Percentiles rank a stretch among this genome's conserved stretches.
Evolutionary conservation across 2,797 vertebrate species (phyloP).

Genomic region (Cynodonichthys magdalenae): DNA sequence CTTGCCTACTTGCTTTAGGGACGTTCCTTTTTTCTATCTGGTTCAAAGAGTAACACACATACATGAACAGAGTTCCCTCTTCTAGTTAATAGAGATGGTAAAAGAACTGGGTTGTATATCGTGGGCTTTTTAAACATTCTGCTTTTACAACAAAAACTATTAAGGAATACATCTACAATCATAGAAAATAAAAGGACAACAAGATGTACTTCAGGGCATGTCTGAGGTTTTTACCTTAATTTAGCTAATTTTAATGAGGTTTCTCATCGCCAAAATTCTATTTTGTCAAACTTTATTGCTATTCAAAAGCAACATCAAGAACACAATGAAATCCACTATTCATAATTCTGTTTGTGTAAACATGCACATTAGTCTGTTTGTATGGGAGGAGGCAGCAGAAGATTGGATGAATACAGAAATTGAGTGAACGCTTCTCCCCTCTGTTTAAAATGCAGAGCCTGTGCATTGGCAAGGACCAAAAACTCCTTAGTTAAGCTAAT

Average conservation of each 20-base stretch:
- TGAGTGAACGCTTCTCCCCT: constrained; percentile 62
- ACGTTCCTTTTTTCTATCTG: constrained; percentile 40
- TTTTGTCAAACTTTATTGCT: constrained; percentile 11
- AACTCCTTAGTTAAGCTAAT: constrained; percentile 80
- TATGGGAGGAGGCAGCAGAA: constrained; percentile 38
- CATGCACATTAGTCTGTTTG: constrained; percentile 38
- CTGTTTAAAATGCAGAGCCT: constrained; percentile 74
- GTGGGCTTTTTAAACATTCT: constrained; percentile 32
- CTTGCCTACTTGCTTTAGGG: constrained; percentile 71
- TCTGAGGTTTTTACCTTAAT: constrained; percentile 8
- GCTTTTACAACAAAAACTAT: constrained; percentile 34
- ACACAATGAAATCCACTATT: constrained; percentile 3
- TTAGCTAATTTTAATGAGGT: constrained; percentile 29
- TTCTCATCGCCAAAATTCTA: constrained; percentile 10
- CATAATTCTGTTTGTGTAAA: constrained; percentile 27
- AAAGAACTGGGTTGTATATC: constrained; percentile 46
- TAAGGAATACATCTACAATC: constrained; percentile 23
- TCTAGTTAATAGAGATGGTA: constrained; percentile 19
- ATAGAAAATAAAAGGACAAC: constrained; percentile 13
- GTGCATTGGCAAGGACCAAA: constrained; percentile 68
- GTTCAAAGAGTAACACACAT: constrained; percentile 29
- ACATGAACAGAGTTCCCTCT: constrained; percentile 1
- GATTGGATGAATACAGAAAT: constrained; percentile 68
- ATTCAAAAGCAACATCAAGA: constrained; percentile 18
- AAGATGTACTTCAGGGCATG: constrained; percentile 15